A percentile compares a stretch with the other conserved stretches of the same genome.
Conservation (phyloP, 53 echinoderm and acorn worm genomes). For the Apostichopus leukothele region DNA sequence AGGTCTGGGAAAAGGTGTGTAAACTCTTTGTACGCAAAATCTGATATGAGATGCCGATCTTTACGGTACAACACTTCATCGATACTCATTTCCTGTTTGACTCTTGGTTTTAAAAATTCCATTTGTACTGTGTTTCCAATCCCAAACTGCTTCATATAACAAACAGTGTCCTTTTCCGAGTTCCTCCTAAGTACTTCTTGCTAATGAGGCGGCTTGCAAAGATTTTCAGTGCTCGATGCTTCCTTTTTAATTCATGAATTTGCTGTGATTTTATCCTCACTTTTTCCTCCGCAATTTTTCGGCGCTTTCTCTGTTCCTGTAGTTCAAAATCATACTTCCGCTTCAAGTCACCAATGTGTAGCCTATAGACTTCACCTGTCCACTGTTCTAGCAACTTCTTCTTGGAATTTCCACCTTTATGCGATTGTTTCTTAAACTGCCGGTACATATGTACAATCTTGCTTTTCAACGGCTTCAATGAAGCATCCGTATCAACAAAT, state of each 20-base stretch:
- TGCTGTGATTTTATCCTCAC: slow-evolving; percentile 13
- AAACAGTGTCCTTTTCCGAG: background rate
- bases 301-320: slow-evolving; percentile 44
- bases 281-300: slow-evolving; percentile 47
- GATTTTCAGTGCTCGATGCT: background rate
- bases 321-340: slow-evolving; percentile 58
- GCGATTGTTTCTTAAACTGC: background rate
- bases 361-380: slow-evolving; percentile 28
- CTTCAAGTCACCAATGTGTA: slow-evolving; percentile 55
- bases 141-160: background rate
- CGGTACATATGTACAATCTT: background rate
- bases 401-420: slow-evolving; percentile 44
- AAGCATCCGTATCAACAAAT: background rate
- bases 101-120: background rate
- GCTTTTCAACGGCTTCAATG: background rate
- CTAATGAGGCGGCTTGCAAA: background rate
- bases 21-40: too few relatives aligned
- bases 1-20: too few relatives aligned
- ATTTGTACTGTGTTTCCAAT: background rate
- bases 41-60: too few relatives aligned
- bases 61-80: too few relatives aligned
- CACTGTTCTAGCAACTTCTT: slow-evolving; percentile 42
- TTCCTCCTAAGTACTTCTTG: background rate
- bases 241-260: background rate
- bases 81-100: too few relatives aligned